Conservation (phyloP, 1,140 invertebrate species). For the Sinella curviseta region DNA sequence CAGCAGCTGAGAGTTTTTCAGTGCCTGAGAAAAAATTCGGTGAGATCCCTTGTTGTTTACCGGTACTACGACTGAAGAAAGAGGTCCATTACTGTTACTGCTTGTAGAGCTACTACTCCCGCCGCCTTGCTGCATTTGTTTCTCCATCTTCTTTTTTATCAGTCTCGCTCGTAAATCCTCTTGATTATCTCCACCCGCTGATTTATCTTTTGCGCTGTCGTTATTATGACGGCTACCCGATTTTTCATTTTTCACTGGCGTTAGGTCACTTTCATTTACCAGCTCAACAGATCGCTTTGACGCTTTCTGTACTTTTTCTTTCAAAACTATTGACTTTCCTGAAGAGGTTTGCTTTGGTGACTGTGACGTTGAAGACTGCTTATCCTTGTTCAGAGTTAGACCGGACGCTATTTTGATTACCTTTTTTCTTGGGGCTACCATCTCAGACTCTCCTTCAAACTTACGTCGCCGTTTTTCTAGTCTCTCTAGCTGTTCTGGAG, state of each 20-base stretch:
- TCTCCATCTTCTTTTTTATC: constrained; percentile 18
- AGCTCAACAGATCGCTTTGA: constrained; percentile 1
- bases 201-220: constrained; percentile 7
- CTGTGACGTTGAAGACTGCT: background rate
- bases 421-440: background rate
- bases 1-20: constrained; percentile 6
- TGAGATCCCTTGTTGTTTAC: background rate
- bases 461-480: background rate
- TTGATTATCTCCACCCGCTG: background rate
- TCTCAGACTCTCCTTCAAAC: constrained; percentile 11
- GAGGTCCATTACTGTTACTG: background rate
- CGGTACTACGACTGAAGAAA: background rate
- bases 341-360: background rate
- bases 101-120: background rate
- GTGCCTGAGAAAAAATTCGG: constrained; percentile 6
- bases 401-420: background rate
- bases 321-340: background rate
- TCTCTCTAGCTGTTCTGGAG: background rate
- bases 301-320: background rate
- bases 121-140: background rate
- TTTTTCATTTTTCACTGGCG: no score
- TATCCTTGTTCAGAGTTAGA: background rate
- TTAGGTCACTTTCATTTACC: background rate
- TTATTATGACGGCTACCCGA: no score
- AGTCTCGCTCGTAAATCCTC: constrained; percentile 7